A percentile compares a stretch with the other conserved stretches of the same genome.
phyloP scores from a whole-genome alignment of 2,888 invertebrate genomes.

The Empis stercorea region DNA sequence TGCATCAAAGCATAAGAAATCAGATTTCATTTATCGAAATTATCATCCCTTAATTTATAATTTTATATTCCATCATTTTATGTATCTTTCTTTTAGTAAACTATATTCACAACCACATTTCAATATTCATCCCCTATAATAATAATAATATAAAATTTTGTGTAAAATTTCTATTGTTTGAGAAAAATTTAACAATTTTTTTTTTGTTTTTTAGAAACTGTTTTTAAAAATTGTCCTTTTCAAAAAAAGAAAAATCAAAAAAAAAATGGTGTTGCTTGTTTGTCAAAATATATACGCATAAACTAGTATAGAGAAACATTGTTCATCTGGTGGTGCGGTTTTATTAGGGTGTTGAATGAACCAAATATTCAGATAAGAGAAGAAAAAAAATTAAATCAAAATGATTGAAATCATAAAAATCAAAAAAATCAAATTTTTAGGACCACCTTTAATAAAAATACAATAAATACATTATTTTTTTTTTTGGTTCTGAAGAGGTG shows the following conservation, averaged over 20 bases:
- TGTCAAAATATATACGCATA: slow-evolving; percentile 32
- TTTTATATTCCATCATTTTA: neutral
- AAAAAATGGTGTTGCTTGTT: slow-evolving; percentile 30
- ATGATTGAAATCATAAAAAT: no score
- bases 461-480: no score
- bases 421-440: no score
- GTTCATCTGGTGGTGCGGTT: no score
- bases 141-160: neutral
- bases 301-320: neutral
- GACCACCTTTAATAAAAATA: no score
- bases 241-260: slow-evolving; percentile 1
- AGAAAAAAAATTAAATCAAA: no score
- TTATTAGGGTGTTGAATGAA: no score
- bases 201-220: neutral
- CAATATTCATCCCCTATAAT: slow-evolving; percentile 13
- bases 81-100: neutral
- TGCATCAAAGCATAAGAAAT: slow-evolving; percentile 11
- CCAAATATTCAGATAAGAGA: no score
- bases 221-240: neutral
- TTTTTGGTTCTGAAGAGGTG: no score
- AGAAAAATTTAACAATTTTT: no score
- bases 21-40: slow-evolving; percentile 5
- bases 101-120: neutral
- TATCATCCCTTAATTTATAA: slow-evolving; percentile 12
- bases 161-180: slow-evolving; percentile 17